These are phyloP conservation scores for Cossypha dichroa DNA, from an alignment of 2,797 vertebrate genomes.

Conservation along the genomic window DNA sequence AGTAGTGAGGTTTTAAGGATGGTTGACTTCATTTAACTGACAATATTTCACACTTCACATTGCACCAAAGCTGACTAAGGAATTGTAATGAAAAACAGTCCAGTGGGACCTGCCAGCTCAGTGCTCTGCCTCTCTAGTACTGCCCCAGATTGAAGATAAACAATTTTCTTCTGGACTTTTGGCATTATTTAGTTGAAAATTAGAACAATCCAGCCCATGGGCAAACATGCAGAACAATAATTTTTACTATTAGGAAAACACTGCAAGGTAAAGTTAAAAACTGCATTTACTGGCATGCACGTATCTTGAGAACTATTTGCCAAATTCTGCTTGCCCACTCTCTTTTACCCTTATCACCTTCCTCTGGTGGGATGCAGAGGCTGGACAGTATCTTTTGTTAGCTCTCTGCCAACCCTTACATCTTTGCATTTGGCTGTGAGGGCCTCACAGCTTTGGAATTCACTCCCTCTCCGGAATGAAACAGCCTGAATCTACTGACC, in stretches of 20 bases:
- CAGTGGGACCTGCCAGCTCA: neutral
- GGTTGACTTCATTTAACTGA: neutral
- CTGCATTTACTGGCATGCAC: neutral
- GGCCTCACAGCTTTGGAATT: constrained; percentile 64
- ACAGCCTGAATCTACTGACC: constrained; percentile 42
- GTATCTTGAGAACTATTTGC: neutral
- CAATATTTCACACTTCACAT: neutral
- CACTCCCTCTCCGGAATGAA: constrained; percentile 17
- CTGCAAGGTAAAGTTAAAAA: neutral
- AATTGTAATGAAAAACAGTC: neutral
- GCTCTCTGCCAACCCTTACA: constrained; percentile 29
- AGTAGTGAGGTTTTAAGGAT: neutral
- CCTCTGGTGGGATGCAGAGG: constrained; percentile 15
- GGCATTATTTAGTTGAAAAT: neutral
- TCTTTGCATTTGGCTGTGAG: constrained; percentile 36
- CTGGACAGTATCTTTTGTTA: constrained; percentile 59
- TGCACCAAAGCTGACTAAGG: neutral
- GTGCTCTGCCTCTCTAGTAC: neutral
- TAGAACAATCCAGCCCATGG: neutral
- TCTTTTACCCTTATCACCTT: constrained; percentile 51
- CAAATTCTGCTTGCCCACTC: neutral
- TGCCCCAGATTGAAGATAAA: neutral
- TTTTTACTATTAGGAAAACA: neutral
- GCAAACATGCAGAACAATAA: neutral
- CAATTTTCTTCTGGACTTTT: neutral